A percentile compares a stretch with the other conserved stretches of the same genome.
Evolutionary conservation across 2,888 invertebrate species (phyloP).

Genomic region (Bellardia bayeri): DNA sequence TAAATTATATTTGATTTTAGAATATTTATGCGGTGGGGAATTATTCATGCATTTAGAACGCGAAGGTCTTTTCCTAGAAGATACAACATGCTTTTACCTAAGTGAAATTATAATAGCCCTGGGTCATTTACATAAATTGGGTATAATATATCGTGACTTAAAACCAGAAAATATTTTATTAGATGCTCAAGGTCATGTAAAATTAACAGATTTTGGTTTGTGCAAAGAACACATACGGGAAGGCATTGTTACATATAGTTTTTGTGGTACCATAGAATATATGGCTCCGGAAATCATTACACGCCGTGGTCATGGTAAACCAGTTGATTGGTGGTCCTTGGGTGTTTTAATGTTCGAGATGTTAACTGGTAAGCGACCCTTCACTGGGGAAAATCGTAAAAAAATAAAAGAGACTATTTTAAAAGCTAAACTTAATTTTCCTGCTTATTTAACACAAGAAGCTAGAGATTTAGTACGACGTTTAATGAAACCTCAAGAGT

Average conservation of each 20-base stretch:
- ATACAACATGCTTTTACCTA: slow-evolving; percentile 98
- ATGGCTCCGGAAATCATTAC: slow-evolving; percentile 97
- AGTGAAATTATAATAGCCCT: slow-evolving; percentile 83
- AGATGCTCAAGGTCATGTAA: no score
- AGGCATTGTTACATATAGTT: slow-evolving; percentile 97
- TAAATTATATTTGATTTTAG: no score
- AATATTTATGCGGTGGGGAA: slow-evolving; percentile 97
- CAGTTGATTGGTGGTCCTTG: slow-evolving; percentile 95
- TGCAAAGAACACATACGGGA: slow-evolving; percentile 87
- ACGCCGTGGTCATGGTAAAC: no score
- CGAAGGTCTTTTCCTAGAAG: slow-evolving; percentile 99
- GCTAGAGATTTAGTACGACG: no score
- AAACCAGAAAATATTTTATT: no score
- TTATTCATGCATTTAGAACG: slow-evolving; percentile 99
- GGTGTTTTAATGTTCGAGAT: slow-evolving; percentile 99
- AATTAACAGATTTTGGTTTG: no score
- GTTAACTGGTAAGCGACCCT: slow-evolving; percentile 99
- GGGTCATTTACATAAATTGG: no score
- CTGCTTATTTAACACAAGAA: no score
- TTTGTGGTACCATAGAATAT: slow-evolving; percentile 99
- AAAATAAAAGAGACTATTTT: no score
- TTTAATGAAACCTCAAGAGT: no score
- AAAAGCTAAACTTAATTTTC: no score
- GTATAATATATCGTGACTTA: no score
- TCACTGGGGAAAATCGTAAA: slow-evolving; percentile 98